phyloP scores from a whole-genome alignment of 35 echinoderm and acorn worm genomes.

The Strongylocentrotus purpuratus region DNA sequence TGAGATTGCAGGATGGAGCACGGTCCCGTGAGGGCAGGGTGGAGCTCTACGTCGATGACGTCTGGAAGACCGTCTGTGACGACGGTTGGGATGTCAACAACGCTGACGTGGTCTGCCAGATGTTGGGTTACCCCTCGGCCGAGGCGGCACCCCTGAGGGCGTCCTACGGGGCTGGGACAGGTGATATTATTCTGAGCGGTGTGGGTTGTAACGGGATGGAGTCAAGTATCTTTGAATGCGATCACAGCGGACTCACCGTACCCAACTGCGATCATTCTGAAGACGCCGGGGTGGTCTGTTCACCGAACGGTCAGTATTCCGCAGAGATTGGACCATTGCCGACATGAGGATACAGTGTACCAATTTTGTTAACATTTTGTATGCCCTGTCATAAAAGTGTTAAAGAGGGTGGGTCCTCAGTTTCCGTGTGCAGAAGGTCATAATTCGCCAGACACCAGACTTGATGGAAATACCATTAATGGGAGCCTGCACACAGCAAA shows the following conservation, averaged over 20 bases:
- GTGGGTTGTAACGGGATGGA: constrained; percentile 23
- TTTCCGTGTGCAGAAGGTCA: too few species aligned
- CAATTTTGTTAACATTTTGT: too few species aligned
- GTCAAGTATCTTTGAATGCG: background rate
- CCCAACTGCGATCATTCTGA: constrained; percentile 6
- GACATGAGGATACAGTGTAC: too few species aligned
- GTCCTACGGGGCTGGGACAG: background rate
- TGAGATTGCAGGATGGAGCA: constrained; percentile 18
- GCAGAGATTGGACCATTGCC: too few species aligned
- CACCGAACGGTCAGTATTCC: constrained; percentile 8
- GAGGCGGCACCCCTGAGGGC: background rate
- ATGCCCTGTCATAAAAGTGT: too few species aligned
- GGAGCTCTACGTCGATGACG: background rate
- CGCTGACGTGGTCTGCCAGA: constrained; percentile 3
- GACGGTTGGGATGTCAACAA: background rate
- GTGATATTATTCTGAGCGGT: background rate
- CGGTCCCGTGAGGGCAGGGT: constrained; percentile 15
- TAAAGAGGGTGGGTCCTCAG: too few species aligned
- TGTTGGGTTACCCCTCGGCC: background rate
- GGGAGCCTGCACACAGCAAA: too few species aligned
- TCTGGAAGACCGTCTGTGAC: constrained; percentile 1
- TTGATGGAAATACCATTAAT: too few species aligned
- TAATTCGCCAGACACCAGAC: too few species aligned
- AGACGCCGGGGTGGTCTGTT: constrained; percentile 18
- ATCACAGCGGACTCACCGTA: background rate